Percentiles rank a stretch among this genome's conserved stretches.
These are phyloP conservation scores for Aphis gossypii DNA, from an alignment of 1,140 invertebrate genomes.

Conservation along the genomic window DNA sequence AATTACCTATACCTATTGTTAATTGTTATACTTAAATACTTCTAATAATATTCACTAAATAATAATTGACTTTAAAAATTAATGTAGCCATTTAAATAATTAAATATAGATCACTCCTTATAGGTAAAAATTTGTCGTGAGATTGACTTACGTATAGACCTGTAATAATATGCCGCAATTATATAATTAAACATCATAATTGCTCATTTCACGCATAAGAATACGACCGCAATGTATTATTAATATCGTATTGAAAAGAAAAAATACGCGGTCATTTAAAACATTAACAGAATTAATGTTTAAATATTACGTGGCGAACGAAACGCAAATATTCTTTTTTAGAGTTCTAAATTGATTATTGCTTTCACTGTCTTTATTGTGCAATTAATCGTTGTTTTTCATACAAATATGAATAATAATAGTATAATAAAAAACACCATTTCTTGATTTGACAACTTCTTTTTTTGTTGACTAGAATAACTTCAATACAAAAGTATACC, in stretches of 20 bases:
- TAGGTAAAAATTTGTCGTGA: neutral
- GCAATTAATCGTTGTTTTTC: neutral
- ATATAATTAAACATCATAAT: neutral
- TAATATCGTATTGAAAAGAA: neutral
- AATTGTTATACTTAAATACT: neutral
- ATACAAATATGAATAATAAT: neutral
- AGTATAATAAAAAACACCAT: neutral
- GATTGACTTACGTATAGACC: neutral
- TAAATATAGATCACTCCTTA: neutral
- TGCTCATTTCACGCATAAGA: neutral
- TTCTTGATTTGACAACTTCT: neutral
- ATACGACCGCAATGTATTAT: neutral
- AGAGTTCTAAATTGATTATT: neutral
- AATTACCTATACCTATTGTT: neutral
- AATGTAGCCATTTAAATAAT: neutral
- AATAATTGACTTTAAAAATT: neutral
- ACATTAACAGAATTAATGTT: neutral
- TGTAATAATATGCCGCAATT: neutral
- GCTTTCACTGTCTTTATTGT: conserved; percentile 17
- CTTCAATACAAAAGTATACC: neutral
- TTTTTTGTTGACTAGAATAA: neutral
- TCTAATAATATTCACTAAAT: neutral
- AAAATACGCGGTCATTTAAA: neutral
- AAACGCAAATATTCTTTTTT: conserved; percentile 4
- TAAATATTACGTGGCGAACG: neutral